Evolutionary conservation across 1,140 invertebrate genomes (phyloP).

Genomic region (Campoletis sonorensis): DNA sequence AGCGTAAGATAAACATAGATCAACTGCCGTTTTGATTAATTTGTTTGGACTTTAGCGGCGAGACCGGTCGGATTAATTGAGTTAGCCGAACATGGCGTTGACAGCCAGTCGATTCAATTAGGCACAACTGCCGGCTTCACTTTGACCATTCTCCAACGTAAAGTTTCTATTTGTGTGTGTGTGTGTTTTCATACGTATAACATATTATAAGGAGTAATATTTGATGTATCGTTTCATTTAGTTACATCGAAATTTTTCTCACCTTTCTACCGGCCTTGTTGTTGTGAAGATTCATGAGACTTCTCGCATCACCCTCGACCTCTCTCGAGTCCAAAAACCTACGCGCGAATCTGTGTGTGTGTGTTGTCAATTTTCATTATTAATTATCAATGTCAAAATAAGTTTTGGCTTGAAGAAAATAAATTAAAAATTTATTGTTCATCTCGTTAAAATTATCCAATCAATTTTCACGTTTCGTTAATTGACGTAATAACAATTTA

Average conservation of each 20-base stretch:
- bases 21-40: constrained; percentile 25
- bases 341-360: constrained; percentile 80
- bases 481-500: constrained; percentile 51
- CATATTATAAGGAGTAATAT: no score
- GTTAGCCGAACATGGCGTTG: constrained; percentile 20
- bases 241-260: constrained; percentile 56
- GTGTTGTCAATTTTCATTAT: constrained; percentile 50
- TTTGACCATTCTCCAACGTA: neutral
- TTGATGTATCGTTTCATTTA: no score
- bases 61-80: constrained; percentile 39
- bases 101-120: constrained; percentile 31
- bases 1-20: neutral
- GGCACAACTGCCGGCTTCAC: neutral
- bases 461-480: constrained; percentile 39
- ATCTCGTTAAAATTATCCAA: constrained; percentile 20
- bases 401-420: no score
- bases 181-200: no score
- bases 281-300: constrained; percentile 98
- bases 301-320: constrained; percentile 88
- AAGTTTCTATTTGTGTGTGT: no score
- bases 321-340: constrained; percentile 91
- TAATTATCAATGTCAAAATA: no score
- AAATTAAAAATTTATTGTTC: neutral
- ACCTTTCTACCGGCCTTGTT: constrained; percentile 96
- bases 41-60: constrained; percentile 27